A percentile compares a stretch with the other conserved stretches of the same genome.
Evolutionary conservation across 30 jellyfish, hydroid and myxozoan genomes (phyloP).

Genomic region (Clytia hemisphaerica): DNA sequence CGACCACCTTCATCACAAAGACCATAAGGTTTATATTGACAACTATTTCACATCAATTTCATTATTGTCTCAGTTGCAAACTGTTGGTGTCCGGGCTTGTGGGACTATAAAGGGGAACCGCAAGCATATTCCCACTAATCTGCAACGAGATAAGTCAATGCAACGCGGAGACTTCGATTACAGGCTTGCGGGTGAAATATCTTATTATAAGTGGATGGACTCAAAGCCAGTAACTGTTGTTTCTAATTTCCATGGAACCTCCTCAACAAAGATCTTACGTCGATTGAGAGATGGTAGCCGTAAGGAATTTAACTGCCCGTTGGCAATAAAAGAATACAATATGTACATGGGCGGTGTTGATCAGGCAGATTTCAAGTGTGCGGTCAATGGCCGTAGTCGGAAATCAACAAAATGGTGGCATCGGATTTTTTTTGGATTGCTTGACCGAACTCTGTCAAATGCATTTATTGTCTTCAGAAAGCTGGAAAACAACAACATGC

Average conservation of each 20-base stretch:
- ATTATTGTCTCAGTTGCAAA: constrained; percentile 39
- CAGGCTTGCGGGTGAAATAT: constrained; percentile 27
- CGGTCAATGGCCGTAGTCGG: constrained; percentile 53
- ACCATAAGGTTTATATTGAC: constrained; percentile 50
- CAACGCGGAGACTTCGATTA: constrained; percentile 39
- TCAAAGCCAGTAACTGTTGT: constrained; percentile 33
- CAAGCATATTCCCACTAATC: constrained; percentile 28
- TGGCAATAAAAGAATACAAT: constrained; percentile 48
- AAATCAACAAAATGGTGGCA: constrained; percentile 74
- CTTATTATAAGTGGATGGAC: constrained; percentile 39
- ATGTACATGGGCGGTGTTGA: constrained; percentile 64
- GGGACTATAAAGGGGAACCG: constrained; percentile 45
- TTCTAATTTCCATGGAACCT: constrained; percentile 58
- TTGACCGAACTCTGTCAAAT: constrained; percentile 54
- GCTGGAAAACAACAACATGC: constrained; percentile 13
- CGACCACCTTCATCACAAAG: constrained; percentile 18
- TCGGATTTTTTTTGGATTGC: constrained; percentile 45
- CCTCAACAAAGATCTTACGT: constrained; percentile 23
- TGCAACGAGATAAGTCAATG: constrained; percentile 36
- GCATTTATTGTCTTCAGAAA: constrained; percentile 61
- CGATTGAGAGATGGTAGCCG: constrained; percentile 32
- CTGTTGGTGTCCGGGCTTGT: constrained; percentile 26
- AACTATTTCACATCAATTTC: constrained; percentile 50
- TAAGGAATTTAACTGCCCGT: constrained; percentile 14
- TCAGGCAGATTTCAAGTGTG: constrained; percentile 67